These are phyloP conservation scores for Stramonita haemastoma DNA, from an alignment of 2,888 invertebrate genomes.

Conservation along the genomic window DNA sequence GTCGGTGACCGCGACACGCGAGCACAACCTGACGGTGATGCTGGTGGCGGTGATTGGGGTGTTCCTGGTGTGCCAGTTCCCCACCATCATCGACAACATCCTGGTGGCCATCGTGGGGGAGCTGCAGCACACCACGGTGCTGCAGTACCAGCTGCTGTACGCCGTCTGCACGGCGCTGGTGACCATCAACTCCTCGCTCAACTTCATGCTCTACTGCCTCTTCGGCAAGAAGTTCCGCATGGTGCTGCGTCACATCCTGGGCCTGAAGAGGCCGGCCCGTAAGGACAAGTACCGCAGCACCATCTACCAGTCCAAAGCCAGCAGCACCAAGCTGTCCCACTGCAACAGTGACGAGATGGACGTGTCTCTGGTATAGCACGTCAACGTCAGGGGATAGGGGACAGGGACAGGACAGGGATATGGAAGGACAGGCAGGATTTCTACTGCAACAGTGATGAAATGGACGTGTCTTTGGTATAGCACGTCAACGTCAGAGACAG, in stretches of 20 bases:
- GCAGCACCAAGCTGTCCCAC: slow-evolving; percentile 36
- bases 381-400: background rate
- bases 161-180: slow-evolving; percentile 61
- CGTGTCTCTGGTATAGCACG: slow-evolving; percentile 48
- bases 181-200: slow-evolving; percentile 65
- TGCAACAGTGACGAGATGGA: slow-evolving; percentile 48
- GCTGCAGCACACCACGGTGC: slow-evolving; percentile 40
- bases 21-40: slow-evolving; percentile 97
- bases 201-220: slow-evolving; percentile 70
- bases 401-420: background rate
- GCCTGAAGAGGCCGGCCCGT: slow-evolving; percentile 43
- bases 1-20: slow-evolving; percentile 80
- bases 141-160: slow-evolving; percentile 51
- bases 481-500: no score
- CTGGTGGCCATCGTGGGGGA: slow-evolving; percentile 66
- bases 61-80: slow-evolving; percentile 91
- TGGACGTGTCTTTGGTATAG: no score
- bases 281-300: slow-evolving; percentile 53
- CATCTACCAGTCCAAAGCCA: slow-evolving; percentile 46
- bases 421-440: no score
- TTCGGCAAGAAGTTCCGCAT: slow-evolving; percentile 70
- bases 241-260: slow-evolving; percentile 56
- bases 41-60: slow-evolving; percentile 95
- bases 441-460: no score
- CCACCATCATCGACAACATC: slow-evolving; percentile 74